Evolutionary conservation across 2,888 invertebrate species (phyloP).

Genomic region (Watsonalla binaria): DNA sequence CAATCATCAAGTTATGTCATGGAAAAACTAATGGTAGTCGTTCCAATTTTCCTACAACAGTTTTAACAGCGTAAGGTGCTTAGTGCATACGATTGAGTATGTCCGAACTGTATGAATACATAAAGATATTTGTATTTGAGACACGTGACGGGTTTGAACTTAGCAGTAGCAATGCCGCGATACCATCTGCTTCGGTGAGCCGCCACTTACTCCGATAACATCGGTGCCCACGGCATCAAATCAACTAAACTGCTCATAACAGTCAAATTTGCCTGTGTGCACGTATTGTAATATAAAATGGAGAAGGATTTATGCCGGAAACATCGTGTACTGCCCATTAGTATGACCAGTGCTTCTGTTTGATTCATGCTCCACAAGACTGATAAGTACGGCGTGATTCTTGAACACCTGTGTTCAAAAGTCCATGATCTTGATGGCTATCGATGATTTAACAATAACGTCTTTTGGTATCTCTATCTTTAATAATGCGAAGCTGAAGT

Average conservation of each 20-base stretch:
- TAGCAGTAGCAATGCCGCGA: slow-evolving; percentile 30
- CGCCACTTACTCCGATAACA: slow-evolving; percentile 36
- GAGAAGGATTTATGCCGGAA: slow-evolving; percentile 51
- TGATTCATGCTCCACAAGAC: slow-evolving; percentile 41
- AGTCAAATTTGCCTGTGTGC: slow-evolving; percentile 49
- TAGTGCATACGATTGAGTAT: slow-evolving; percentile 10
- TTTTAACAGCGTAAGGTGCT: slow-evolving; percentile 14
- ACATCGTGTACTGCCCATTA: slow-evolving; percentile 40
- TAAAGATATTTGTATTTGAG: slow-evolving; percentile 31
- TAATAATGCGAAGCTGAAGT: too few relatives aligned
- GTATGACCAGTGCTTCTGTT: slow-evolving; percentile 38
- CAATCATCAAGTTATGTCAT: background rate
- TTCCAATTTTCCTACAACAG: background rate
- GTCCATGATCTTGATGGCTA: slow-evolving; percentile 8
- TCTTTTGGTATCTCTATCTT: too few relatives aligned
- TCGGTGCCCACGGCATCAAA: slow-evolving; percentile 36
- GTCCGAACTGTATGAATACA: slow-evolving; percentile 21
- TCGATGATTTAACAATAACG: slow-evolving; percentile 2
- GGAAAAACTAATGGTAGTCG: background rate
- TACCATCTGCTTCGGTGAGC: slow-evolving; percentile 31
- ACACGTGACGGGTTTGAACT: slow-evolving; percentile 35
- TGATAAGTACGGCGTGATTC: slow-evolving; percentile 26
- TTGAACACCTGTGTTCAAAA: slow-evolving; percentile 36
- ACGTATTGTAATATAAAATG: slow-evolving; percentile 27
- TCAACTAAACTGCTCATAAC: slow-evolving; percentile 45